Evolutionary conservation across 2,888 invertebrate genomes (phyloP), one percentile per base, ranked within the genome.

Genomic region (Junonia oenone): DNA sequence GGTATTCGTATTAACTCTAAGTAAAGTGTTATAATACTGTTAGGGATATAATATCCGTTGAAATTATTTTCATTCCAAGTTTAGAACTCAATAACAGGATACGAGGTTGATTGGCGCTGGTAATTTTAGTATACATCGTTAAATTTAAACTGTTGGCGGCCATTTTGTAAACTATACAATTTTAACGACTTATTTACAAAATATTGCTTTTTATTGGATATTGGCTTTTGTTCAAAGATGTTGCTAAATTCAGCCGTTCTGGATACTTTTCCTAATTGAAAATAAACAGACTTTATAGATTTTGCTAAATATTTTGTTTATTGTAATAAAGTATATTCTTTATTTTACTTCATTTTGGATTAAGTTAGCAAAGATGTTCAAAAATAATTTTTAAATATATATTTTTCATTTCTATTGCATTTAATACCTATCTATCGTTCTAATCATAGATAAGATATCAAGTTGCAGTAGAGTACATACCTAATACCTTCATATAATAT

Each of bases 141-240:
- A 75, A 76, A 70, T 50, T 62, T 67, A 70, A 71, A 71, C 68
- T 65, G 58, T 66, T 67, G 65, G 55, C 64, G 58, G 61, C 62
- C 64, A 63, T 66, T 80, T 75, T 74, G 75, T 74, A 80, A 80
- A 80, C 72, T 65, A 54, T 59, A 61, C 51, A 46, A 63, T 61
- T 60, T 58, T 66, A 68, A 69, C 68, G 64, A 68, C 66, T 55
- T 83, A 81, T 83, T 84, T 84, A 80, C 79, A 76, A 84, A 84
- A 82, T 82, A 82, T 72, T 65, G 70, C 69, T 69, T 68, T 68
- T 74, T 73, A 38, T 46, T 71, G 59, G 53, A 54, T 67, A 71
- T 52, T 63, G 69, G 70, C 68, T 75, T 38, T 45, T 45, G 29
- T 50, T 40, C 19, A 40, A 38, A 11, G 15, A 4, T 19, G n/a